Percentiles rank a stretch among this genome's conserved stretches.
Evolutionary conservation across 92 coral and sea anemone genomes (phyloP).

Genomic region (Bergia puertoricense): DNA sequence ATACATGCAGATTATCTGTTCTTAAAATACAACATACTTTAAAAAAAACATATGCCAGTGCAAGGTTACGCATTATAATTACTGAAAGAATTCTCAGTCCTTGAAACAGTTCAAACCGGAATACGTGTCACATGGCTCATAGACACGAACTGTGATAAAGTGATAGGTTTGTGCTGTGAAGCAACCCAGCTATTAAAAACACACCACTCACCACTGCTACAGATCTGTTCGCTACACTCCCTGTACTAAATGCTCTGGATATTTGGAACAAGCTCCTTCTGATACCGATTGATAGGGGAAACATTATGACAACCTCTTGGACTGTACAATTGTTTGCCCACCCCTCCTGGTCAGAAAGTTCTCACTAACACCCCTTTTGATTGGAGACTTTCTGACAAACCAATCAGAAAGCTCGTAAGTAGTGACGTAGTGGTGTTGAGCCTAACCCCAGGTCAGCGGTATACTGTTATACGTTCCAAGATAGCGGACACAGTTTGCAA

Average conservation of each 20-base stretch:
- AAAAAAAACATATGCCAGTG: too few species aligned
- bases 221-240: slow-evolving; percentile 55
- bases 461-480: not conserved
- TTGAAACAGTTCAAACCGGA: too few species aligned
- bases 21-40: too few species aligned
- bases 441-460: slow-evolving; percentile 25
- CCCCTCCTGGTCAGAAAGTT: not conserved
- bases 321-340: not conserved
- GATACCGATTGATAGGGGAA: not conserved
- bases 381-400: not conserved
- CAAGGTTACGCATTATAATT: too few species aligned
- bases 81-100: too few species aligned
- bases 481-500: slow-evolving; percentile 27
- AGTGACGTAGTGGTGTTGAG: not conserved
- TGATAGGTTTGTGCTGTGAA: not conserved
- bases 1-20: too few species aligned
- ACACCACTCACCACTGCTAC: slow-evolving; percentile 73
- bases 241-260: slow-evolving; percentile 49
- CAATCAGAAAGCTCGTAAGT: slow-evolving; percentile 8
- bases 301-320: not conserved
- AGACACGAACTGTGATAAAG: too few species aligned
- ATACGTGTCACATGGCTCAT: not conserved
- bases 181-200: not conserved
- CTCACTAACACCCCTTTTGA: not conserved
- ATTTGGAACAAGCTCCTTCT: slow-evolving; percentile 4